Conservation (phyloP, 2,113 vertebrate genomes). For the Tor tambroides region DNA sequence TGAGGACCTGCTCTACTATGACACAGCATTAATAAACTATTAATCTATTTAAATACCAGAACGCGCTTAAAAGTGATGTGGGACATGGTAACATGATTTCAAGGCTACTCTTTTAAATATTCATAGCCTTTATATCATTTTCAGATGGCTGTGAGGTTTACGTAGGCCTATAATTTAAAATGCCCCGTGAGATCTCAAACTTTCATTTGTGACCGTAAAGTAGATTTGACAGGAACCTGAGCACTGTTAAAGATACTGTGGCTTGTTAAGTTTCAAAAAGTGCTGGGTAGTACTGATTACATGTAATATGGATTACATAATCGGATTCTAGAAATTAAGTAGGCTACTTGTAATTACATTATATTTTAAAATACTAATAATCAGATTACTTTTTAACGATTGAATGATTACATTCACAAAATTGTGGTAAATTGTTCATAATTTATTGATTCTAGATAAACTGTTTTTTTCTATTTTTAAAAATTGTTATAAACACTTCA, state of each 20-base stretch:
- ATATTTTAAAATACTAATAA: background rate
- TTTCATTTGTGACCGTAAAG: background rate
- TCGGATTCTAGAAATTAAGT: background rate
- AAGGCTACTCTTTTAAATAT: conserved; percentile 13
- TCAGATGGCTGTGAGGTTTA: conserved; percentile 11
- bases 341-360: background rate
- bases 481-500: background rate
- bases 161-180: background rate
- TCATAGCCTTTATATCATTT: background rate
- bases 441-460: background rate
- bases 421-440: background rate
- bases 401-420: background rate
- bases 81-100: background rate
- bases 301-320: background rate
- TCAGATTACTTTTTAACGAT: background rate
- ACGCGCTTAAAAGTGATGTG: background rate
- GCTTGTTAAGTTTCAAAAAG: background rate
- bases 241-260: background rate
- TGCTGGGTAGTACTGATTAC: background rate
- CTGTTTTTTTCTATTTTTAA: background rate
- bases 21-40: conserved; percentile 19
- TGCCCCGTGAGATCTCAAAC: conserved; percentile 7
- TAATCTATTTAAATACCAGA: background rate
- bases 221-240: background rate
- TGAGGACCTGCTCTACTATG: background rate